These are phyloP conservation scores for Sylvia atricapilla DNA, from an alignment of 2,113 vertebrate species.

Conservation along the genomic window DNA sequence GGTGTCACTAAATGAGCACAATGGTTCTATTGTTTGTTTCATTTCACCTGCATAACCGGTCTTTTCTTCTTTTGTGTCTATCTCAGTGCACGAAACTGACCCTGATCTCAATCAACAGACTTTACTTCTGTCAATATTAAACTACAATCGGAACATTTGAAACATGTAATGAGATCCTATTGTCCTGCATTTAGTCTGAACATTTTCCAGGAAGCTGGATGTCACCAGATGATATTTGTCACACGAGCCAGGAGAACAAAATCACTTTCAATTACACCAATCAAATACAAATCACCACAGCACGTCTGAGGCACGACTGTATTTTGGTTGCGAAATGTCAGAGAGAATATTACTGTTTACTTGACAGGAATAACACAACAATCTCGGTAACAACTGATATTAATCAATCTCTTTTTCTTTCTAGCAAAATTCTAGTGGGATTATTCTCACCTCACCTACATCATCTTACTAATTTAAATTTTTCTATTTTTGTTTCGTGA, in stretches of 20 bases:
- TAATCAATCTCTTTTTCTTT: neutral
- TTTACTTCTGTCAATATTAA: conserved; percentile 26
- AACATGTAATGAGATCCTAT: conserved; percentile 1
- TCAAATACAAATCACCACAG: neutral
- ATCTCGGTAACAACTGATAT: neutral
- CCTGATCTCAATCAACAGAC: neutral
- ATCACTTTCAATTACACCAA: neutral
- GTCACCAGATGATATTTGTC: neutral
- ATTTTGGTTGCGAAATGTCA: neutral
- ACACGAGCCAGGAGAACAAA: neutral
- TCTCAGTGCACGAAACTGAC: neutral
- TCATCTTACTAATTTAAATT: neutral
- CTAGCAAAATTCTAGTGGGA: neutral
- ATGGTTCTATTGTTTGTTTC: neutral
- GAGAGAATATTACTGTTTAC: neutral
- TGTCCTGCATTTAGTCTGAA: neutral
- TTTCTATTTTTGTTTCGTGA: neutral
- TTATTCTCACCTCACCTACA: neutral
- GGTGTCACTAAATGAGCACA: neutral
- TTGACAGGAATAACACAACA: neutral
- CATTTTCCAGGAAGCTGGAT: neutral
- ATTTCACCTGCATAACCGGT: neutral
- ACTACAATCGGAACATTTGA: neutral
- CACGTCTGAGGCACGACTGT: neutral
- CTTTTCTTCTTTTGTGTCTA: neutral